Conservation (phyloP, 2,797 vertebrate species). For the Melopsittacus undulatus region DNA sequence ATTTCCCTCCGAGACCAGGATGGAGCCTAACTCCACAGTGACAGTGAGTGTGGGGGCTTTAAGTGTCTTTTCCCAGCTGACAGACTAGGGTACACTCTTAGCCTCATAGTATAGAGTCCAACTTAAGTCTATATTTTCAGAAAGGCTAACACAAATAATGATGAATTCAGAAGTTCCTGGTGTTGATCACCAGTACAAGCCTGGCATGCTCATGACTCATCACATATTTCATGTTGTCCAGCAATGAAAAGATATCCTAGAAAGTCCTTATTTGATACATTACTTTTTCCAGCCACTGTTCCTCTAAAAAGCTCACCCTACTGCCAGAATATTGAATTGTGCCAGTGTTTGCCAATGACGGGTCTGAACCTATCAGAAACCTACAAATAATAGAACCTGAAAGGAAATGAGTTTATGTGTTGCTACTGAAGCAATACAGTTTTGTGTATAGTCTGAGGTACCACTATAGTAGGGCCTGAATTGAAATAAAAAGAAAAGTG, state of each 20-base stretch:
- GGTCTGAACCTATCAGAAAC: background rate
- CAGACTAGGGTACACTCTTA: background rate
- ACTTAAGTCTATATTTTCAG: background rate
- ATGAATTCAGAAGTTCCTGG: background rate
- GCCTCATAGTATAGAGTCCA: background rate
- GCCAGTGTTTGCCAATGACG: background rate
- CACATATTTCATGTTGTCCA: background rate
- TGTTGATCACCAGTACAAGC: background rate
- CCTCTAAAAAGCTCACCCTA: background rate
- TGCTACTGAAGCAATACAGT: background rate
- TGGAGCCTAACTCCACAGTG: conserved; percentile 39
- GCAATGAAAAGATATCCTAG: background rate
- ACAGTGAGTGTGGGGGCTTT: conserved; percentile 43
- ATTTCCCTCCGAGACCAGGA: conserved; percentile 36
- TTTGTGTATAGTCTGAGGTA: background rate
- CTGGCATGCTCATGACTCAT: background rate
- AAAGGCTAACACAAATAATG: background rate
- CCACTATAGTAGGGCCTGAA: background rate
- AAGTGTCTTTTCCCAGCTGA: background rate
- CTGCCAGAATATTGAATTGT: background rate
- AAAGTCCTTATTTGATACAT: background rate
- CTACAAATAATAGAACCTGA: background rate
- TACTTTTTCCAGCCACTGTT: background rate
- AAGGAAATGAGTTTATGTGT: background rate
- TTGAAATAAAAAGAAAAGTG: background rate